A percentile compares a stretch with the other conserved stretches of the same genome.
These are phyloP conservation scores for Laticauda colubrina DNA, from an alignment of 2,113 vertebrate species.

Conservation along the genomic window DNA sequence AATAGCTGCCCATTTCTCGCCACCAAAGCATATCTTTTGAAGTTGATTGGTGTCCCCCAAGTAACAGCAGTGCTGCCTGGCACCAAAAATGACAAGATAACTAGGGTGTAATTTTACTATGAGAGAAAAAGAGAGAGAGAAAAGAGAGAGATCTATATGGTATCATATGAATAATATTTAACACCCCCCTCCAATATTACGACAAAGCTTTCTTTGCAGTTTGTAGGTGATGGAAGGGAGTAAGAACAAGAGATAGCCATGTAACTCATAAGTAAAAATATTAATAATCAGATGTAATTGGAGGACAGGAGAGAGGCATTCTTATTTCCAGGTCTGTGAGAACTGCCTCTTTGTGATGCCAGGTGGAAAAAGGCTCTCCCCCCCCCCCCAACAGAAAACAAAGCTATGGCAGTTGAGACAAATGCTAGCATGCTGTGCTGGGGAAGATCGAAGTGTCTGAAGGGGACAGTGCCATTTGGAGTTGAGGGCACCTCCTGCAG, in stretches of 20 bases:
- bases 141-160: slow-evolving; percentile 10
- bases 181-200: background rate
- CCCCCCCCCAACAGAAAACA: slow-evolving; percentile 38
- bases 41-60: slow-evolving; percentile 48
- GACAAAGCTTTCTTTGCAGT: slow-evolving; percentile 21
- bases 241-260: background rate
- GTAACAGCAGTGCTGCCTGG: slow-evolving; percentile 37
- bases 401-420: slow-evolving; percentile 24
- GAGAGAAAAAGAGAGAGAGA: background rate
- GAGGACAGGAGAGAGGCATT: slow-evolving; percentile 35
- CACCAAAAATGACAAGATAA: slow-evolving; percentile 39
- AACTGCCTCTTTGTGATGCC: slow-evolving; percentile 29
- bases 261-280: background rate
- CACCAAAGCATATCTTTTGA: slow-evolving; percentile 46
- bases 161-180: slow-evolving; percentile 30
- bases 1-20: slow-evolving; percentile 36
- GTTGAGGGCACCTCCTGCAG: background rate
- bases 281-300: slow-evolving; percentile 48
- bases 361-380: background rate
- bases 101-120: slow-evolving; percentile 37
- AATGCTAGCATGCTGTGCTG: slow-evolving; percentile 6
- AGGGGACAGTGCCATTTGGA: background rate
- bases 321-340: slow-evolving; percentile 35
- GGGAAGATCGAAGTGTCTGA: background rate
- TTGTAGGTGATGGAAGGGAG: background rate